These are phyloP conservation scores for Hozukius guyotensis DNA, from an alignment of 2,797 vertebrate species.

Conservation along the genomic window DNA sequence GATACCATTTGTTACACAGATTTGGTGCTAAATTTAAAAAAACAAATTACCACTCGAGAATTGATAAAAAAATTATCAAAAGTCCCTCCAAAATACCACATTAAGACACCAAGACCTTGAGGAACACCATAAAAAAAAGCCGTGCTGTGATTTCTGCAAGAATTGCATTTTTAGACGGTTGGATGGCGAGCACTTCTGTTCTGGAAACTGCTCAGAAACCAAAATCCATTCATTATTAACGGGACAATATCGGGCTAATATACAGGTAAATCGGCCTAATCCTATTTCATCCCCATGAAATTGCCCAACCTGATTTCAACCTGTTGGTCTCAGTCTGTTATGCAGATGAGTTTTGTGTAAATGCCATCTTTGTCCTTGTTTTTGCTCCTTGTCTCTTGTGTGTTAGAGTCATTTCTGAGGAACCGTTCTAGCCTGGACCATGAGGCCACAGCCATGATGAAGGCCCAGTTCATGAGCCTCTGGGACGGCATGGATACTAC, in stretches of 20 bases:
- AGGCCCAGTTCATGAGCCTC: slow-evolving; percentile 89
- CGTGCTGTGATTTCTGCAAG: too few species aligned
- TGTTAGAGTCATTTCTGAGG: slow-evolving; percentile 85
- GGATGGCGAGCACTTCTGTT: too few species aligned
- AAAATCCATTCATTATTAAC: background rate
- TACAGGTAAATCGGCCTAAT: background rate
- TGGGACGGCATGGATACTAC: slow-evolving; percentile 87
- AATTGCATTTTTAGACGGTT: too few species aligned
- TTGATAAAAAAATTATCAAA: too few species aligned
- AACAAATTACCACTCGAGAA: too few species aligned
- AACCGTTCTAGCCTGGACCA: slow-evolving; percentile 86
- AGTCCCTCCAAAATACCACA: too few species aligned
- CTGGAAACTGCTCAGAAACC: too few species aligned
- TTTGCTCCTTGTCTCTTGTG: background rate
- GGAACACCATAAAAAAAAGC: too few species aligned
- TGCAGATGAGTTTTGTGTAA: background rate
- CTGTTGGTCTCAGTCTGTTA: background rate
- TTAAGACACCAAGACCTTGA: too few species aligned
- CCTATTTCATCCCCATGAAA: slow-evolving; percentile 2
- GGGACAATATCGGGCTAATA: background rate
- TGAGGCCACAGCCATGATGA: slow-evolving; percentile 90
- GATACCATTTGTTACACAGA: too few species aligned
- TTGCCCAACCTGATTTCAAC: background rate
- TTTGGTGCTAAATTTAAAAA: too few species aligned
- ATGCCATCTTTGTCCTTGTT: background rate